Percentiles rank a stretch among this genome's conserved stretches.
phyloP scores from a whole-genome alignment of 2,888 invertebrate genomes.

The Euproctis similis region DNA sequence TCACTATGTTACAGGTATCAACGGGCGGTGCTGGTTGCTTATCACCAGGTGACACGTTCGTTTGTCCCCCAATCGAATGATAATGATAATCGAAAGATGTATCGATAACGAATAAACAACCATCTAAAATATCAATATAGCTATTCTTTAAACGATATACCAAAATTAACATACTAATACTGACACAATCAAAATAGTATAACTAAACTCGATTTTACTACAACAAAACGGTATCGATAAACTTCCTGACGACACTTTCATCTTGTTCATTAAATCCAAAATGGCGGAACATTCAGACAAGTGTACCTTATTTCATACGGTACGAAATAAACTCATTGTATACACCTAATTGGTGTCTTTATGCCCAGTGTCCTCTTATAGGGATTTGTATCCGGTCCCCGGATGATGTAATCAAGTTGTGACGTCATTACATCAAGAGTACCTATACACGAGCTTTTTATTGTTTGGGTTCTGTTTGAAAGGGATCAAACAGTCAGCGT shows the following conservation, averaged over 20 bases:
- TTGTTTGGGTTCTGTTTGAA: conserved; percentile 5
- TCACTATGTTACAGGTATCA: no score
- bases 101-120: no score
- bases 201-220: no score
- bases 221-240: neutral
- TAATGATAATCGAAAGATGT: no score
- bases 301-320: conserved; percentile 1
- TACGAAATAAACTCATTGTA: neutral
- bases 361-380: conserved; percentile 3
- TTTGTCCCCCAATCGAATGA: no score
- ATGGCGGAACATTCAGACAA: neutral
- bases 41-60: no score
- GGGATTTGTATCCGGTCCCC: conserved; percentile 6
- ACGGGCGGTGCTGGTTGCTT: no score
- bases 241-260: neutral
- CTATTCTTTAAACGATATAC: no score
- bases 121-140: no score
- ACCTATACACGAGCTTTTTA: conserved; percentile 1
- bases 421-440: neutral
- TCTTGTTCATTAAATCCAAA: neutral
- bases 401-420: conserved; percentile 3
- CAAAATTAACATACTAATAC: no score
- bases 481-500: conserved; percentile 3
- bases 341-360: conserved; percentile 8
- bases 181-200: no score